Percentiles rank a stretch among this genome's conserved stretches.
Evolutionary conservation across 1,140 invertebrate genomes (phyloP).

Genomic region (Tetragnatha versicolor): DNA sequence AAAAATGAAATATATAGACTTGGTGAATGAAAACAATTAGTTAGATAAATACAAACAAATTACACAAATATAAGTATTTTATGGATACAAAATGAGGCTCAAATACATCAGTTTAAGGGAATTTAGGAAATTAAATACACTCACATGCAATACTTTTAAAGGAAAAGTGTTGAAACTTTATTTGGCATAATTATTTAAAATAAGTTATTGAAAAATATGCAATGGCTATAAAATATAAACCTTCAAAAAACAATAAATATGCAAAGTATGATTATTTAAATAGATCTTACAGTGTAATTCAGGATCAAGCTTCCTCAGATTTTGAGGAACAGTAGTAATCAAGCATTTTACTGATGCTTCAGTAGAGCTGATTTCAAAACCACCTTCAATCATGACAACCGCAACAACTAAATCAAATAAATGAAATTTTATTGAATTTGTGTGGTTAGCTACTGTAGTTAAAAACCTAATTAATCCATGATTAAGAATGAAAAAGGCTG

Average conservation of each 20-base stretch:
- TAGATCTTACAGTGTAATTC: constrained; percentile 82
- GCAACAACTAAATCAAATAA: constrained; percentile 62
- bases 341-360: constrained; percentile 87
- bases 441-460: no score
- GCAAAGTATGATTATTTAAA: constrained; percentile 29
- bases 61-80: not conserved
- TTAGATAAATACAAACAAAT: not conserved
- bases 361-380: constrained; percentile 58
- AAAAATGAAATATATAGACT: constrained; percentile 46
- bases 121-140: no score
- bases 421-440: no score
- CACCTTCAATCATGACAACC: constrained; percentile 64
- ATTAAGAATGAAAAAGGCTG: no score
- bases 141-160: no score
- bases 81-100: not conserved
- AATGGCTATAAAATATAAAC: no score
- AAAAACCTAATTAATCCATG: no score
- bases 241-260: no score
- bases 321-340: constrained; percentile 91
- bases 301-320: constrained; percentile 89
- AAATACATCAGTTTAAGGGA: no score
- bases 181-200: no score
- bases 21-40: not conserved
- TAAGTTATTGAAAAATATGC: no score
- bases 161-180: no score